Base-by-base conservation (phyloP, 2,113 vertebrate species). In the Xiphorhynchus elegans region DNA sequence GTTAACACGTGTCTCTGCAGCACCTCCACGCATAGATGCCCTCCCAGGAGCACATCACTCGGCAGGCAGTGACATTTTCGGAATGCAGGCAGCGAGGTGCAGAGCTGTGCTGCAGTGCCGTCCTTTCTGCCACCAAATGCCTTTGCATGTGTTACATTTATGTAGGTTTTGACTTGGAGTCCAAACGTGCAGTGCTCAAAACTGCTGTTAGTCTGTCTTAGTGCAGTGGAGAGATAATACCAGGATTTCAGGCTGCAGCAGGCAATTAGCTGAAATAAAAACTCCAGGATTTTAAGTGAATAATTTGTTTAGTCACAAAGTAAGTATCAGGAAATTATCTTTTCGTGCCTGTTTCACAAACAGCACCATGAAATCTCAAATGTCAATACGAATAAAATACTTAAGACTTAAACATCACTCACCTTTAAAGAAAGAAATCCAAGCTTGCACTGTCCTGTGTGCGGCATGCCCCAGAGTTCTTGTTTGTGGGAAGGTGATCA, bases 11-110 rank as follows among this genome's bases (percentile, higher is more conserved):
- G n/a, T 33, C 0, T 8, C 24, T 19, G 4, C 73, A 23, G 40
- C 72, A 11, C 1, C 16, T 11, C 9, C 17, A 1, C 4, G 67
- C 46, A 3, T 58, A 16, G 42, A 6, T 25, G 10, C 35, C 24
- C 3, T 15, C 3, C 28, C 9, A 1, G 46, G 5, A n/a, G 70
- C 58, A 1, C 17, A 1, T 13, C 33, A 4, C 28, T 28, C 1
- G 5, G 39, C 11, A 28, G 33, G 17, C 39, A 18, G 56, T 44
- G 75, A 2, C 37, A 2, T 11, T 42, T 8, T 17, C 1, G 6
- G 60, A 23, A 4, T 1, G 31, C 21, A 24, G 33, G 69, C 18
- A 37, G 29, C n/a, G 8, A 17, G 55, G 20, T 39, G 16, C 3
- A 31, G 68, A 42, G 55, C 72, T 15, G 33, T 24, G 69, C 52